Evolutionary conservation across 2,113 vertebrate genomes (phyloP), one percentile per base, ranked within the genome.

Genomic region (Leptobrachium ailaonicum): DNA sequence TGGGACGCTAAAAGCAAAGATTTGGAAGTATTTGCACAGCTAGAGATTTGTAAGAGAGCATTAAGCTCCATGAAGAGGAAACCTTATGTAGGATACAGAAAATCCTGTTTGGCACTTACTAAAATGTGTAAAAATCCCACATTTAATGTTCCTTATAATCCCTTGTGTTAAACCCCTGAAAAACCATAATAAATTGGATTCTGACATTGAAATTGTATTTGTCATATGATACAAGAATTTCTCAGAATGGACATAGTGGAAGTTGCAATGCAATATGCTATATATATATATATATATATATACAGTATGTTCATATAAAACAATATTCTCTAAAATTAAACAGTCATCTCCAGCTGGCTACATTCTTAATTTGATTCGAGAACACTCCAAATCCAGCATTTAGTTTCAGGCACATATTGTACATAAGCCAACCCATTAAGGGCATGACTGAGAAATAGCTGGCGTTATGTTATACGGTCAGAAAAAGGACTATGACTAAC

Each of bases 51-150:
- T 82, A 62, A 47, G 82, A 87, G 83, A 85, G 73, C 83, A 68
- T 84, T 89, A 87, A 91, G 88, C 83, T 82, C 74, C 5, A 85
- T 84, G 83, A 85, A 84, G 82, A 62, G 87, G 83, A 85, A 88
- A 86, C 82, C 84, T 80, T 85, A 80, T 87, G 87, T 84, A 79
- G 83, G 87, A 87, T 89, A 86, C 85, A 85, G 88, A 87, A 89
- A 91, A 90, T 90, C 88, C 87, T 82, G 80, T 85, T 88, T 84
- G 85, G 85, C 84, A 66, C 84, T 82, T 85, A 83, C 84, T 80
- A 87, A 32, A 88, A 87, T 4, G 3, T 20, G 82, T 80, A 68
- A 40, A 63, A 79, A 62, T 3, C 42, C 0, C 4, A 75, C 60
- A 69, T 0, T 3, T 62, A 2, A 75, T 6, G 6, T 14, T 32